Base-by-base conservation (phyloP, 1,140 invertebrate species). In the Thrips palmi region DNA sequence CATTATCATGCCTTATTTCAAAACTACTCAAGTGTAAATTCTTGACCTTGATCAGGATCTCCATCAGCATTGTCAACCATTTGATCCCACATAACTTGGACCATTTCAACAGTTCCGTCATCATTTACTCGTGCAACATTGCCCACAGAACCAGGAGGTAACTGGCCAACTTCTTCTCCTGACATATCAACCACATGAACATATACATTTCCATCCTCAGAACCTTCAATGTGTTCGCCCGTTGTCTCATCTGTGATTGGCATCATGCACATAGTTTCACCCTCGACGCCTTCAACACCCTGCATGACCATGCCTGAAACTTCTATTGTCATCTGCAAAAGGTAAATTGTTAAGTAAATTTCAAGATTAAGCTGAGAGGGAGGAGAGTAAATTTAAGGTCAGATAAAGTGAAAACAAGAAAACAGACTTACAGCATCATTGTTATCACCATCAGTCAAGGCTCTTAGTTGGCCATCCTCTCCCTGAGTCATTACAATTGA, bases 61-160 rank as follows among this genome's bases (percentile, higher is more conserved):
- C n/a, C n/a, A n/a, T n/a, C n/a, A n/a, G n/a, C n/a, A n/a, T n/a
- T n/a, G n/a, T n/a, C 31, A 19, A 31, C 45, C 31, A 48, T 46
- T 15, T 49, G 47, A 37, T 52, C 47, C 50, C 50, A 52, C 27
- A 49, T 40, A 20, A 52, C 50, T 39, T 50, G 47, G 4, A 52
- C 48, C 50, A 52, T 52, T 39, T 52, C 48, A 12, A 52, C 48
- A 30, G 48, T 44, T 2, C 50, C 50, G 33, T 52, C 50, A 19
- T 49, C 50, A 5, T 43, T 40, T 3, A 52, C 48, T 2, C 47
- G 45, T 4, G 50, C 33, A 17, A 52, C 45, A 31, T 51, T 47
- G 27, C 49, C 49, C 0, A 43, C 38, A n/a, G 38, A 11, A 36
- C 44, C 44, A 14, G 40, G 18, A n/a, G n/a, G n/a, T n/a, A n/a